Evolutionary conservation across 2,888 invertebrate genomes (phyloP).

Genomic region (Zeuzera pyrina): DNA sequence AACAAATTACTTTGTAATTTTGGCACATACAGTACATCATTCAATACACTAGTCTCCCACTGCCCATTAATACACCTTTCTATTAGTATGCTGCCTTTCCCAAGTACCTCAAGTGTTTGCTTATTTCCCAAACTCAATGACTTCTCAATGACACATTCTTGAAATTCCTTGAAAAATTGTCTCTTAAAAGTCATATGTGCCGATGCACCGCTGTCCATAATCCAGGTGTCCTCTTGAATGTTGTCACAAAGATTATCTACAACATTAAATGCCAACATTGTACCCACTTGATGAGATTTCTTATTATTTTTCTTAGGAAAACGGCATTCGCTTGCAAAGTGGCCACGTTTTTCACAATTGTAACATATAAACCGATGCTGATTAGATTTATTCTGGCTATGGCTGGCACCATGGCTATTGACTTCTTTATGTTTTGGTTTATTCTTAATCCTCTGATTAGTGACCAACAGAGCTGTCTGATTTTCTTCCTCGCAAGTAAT

Average conservation of each 20-base stretch:
- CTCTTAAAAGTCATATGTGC: constrained; percentile 4
- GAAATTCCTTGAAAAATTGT: neutral
- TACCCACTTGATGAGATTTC: no score
- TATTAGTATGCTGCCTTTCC: constrained; percentile 18
- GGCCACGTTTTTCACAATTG: no score
- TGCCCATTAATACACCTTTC: constrained; percentile 15
- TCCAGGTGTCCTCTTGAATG: no score
- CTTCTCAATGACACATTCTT: neutral
- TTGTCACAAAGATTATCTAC: no score
- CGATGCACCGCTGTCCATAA: no score
- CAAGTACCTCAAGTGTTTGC: constrained; percentile 15
- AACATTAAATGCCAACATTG: no score
- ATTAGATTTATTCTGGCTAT: no score
- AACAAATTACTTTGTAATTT: constrained; percentile 28
- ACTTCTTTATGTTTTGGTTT: neutral
- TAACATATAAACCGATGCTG: no score
- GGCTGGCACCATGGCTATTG: no score
- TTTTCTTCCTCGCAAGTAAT: no score
- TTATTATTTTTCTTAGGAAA: no score
- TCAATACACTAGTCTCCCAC: constrained; percentile 18
- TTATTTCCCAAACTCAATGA: constrained; percentile 2
- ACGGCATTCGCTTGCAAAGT: no score
- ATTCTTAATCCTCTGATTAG: neutral
- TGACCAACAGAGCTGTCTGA: neutral
- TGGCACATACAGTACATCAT: constrained; percentile 26